Base-by-base conservation (phyloP, 2,888 invertebrate genomes). In the Odiellus spinosus region DNA sequence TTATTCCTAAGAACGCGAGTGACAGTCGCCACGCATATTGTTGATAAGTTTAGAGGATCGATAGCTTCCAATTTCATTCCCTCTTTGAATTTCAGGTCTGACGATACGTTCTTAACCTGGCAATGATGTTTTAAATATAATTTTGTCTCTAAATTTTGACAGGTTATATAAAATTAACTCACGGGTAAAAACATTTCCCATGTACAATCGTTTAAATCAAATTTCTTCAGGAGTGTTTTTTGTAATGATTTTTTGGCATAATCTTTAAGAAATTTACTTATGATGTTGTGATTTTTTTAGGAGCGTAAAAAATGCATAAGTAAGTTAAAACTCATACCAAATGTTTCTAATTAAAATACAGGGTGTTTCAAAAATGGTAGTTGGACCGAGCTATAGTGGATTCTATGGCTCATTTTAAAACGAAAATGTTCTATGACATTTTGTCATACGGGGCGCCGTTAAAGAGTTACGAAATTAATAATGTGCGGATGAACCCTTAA, bases 1-100 rank as follows among this genome's bases (percentile, higher is more conserved):
- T 88, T 88, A 63, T 84, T 82, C 57, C 82, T 79, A 32, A 95
- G 68, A 45, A 93, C 90, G 65, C 84, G 82, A 79, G 85, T 87
- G 1, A 96, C 85, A 0, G 93, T 91, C 1, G 95, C 95, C 0
- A 88, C 91, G 64, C 90, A 90, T 48, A 96, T 86, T 0, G 88
- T 80, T 1, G 90, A 86, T 34, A 95, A 70, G 66, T 96, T 95
- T 3, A 96, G 70, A 0, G 96, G 96, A 71, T 98, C 96, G 49
- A 96, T 86, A 0, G 95, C 93, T 71, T 98, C 96, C 34, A 98
- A 69, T 77, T 64, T 85, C 83, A 1, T 79, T 76, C 20, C 49
- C 36, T 47, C 51, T 35, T 49, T 47, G 18, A 51, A 51, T 40
- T 50, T 48, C 6, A 52, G n/a, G 18, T 39, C 45, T n/a, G 45